Conservation (phyloP, 2,113 vertebrate species). For the Trogon surrucura region DNA sequence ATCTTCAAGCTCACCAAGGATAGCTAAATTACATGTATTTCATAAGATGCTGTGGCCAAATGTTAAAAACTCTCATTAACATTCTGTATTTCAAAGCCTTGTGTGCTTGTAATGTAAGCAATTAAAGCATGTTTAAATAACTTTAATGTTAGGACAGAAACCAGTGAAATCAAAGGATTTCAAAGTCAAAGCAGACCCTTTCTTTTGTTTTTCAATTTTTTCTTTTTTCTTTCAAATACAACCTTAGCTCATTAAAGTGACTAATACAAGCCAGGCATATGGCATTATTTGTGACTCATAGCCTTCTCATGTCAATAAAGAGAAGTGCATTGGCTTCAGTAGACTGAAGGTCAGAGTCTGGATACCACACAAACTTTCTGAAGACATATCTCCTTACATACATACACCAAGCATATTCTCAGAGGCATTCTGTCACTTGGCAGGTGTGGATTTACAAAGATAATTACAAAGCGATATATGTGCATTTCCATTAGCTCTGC, state of each 20-base stretch:
- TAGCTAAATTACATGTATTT: not conserved
- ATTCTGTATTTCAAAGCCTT: conserved; percentile 1
- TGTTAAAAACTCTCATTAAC: not conserved
- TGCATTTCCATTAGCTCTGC: not conserved
- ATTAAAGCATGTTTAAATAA: conserved; percentile 29
- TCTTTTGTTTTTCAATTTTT: not conserved
- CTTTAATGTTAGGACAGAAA: conserved; percentile 22
- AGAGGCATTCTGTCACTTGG: not conserved
- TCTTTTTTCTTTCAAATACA: not conserved
- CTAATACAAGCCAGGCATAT: not conserved
- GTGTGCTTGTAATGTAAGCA: not conserved
- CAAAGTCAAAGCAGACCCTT: not conserved
- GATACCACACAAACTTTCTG: not conserved
- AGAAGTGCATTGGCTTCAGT: not conserved
- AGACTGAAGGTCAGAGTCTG: not conserved
- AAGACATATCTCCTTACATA: not conserved
- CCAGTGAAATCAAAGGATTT: not conserved
- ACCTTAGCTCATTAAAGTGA: not conserved
- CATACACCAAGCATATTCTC: not conserved
- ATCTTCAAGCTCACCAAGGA: not conserved
- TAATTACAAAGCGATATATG: not conserved
- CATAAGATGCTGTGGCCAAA: not conserved
- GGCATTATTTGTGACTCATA: not conserved
- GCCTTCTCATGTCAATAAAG: not conserved
- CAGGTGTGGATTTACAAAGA: not conserved